These are phyloP conservation scores for Megalonaias nervosa DNA, from an alignment of 1,140 invertebrate genomes.

Conservation along the genomic window DNA sequence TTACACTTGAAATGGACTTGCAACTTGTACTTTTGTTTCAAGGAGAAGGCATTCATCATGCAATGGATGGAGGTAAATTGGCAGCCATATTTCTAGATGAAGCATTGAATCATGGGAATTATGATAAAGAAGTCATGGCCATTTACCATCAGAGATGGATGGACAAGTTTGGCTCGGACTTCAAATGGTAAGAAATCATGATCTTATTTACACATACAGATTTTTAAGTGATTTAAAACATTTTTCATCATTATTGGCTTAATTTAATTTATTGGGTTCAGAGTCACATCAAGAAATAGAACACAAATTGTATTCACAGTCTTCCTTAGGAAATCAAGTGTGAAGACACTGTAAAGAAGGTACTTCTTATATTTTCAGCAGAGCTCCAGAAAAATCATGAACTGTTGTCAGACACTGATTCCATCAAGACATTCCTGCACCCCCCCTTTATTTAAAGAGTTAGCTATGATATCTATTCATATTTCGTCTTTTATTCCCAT, in stretches of 20 bases:
- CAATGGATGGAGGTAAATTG: constrained; percentile 64
- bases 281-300: not conserved
- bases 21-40: not conserved
- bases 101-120: constrained; percentile 55
- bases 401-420: too few relatives aligned
- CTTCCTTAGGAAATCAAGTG: too few relatives aligned
- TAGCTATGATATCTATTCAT: too few relatives aligned
- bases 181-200: constrained; percentile 53
- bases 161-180: constrained; percentile 62
- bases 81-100: constrained; percentile 60
- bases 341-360: too few relatives aligned
- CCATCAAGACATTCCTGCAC: too few relatives aligned
- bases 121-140: constrained; percentile 54
- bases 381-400: too few relatives aligned
- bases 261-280: not conserved
- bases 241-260: not conserved
- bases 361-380: too few relatives aligned
- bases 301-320: too few relatives aligned
- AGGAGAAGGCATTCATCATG: constrained; percentile 66
- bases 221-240: not conserved
- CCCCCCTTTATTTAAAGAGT: too few relatives aligned
- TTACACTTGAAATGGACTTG: too few relatives aligned
- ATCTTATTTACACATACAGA: not conserved
- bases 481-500: too few relatives aligned
- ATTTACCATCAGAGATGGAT: constrained; percentile 61